Evolutionary conservation across 2,113 vertebrate species (phyloP).

Genomic region (Petrocephalus zakoni): DNA sequence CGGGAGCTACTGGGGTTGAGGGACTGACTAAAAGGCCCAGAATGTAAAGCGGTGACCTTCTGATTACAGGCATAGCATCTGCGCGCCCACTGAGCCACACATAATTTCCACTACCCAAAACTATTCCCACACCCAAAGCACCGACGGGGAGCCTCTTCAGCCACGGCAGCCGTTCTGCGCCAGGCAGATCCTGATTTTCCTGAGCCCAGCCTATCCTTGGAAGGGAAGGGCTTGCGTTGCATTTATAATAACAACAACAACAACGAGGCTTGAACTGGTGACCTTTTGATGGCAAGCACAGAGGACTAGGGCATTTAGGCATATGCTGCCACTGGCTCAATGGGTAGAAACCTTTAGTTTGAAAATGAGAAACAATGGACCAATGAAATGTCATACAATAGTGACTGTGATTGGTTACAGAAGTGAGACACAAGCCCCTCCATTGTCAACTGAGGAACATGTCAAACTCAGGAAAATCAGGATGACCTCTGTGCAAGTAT

Average conservation of each 20-base stretch:
- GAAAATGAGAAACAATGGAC: not conserved
- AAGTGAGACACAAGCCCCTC: too few relatives aligned
- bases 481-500: not conserved
- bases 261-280: not conserved
- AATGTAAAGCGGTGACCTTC: not conserved
- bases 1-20: not conserved
- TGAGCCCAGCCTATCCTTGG: too few relatives aligned
- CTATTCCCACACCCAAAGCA: not conserved
- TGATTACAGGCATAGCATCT: not conserved
- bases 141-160: not conserved
- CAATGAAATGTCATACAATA: too few relatives aligned
- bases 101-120: not conserved
- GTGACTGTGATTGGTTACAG: too few relatives aligned
- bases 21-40: not conserved
- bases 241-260: not conserved
- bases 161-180: not conserved
- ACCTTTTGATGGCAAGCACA: not conserved
- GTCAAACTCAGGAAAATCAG: not conserved
- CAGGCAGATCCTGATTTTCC: not conserved
- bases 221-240: too few relatives aligned
- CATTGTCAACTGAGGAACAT: too few relatives aligned
- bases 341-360: not conserved
- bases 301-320: not conserved
- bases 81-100: not conserved
- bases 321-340: not conserved